phyloP scores from a whole-genome alignment of 2,888 invertebrate species.

The Pegoplata infirma region DNA sequence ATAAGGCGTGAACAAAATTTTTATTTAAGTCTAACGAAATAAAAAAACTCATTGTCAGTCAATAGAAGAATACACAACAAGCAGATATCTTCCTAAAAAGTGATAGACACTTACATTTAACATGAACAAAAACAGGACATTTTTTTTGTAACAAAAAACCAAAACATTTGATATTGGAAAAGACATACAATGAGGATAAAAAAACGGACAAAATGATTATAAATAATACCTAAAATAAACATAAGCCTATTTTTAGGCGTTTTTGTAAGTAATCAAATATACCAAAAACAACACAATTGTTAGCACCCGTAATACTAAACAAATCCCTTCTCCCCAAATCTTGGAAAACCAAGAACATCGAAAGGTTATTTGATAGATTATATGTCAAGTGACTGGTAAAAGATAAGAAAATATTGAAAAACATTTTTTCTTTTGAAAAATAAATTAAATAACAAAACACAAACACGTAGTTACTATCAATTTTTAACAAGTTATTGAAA shows the following conservation, averaged over 20 bases:
- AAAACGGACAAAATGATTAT: neutral
- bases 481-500: too few species aligned
- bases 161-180: neutral
- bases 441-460: too few species aligned
- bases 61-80: too few species aligned
- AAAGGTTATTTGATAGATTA: neutral
- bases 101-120: neutral
- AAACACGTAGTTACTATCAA: too few species aligned
- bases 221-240: conserved; percentile 6
- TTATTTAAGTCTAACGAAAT: too few species aligned
- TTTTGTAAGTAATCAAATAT: neutral
- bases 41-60: too few species aligned
- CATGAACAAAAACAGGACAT: neutral
- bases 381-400: neutral
- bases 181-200: too few species aligned
- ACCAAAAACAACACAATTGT: neutral
- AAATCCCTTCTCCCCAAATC: neutral
- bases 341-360: neutral
- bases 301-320: neutral
- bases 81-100: neutral
- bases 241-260: neutral
- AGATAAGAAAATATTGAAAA: neutral
- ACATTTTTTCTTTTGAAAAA: too few species aligned
- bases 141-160: neutral
- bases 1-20: too few species aligned